phyloP scores from a whole-genome alignment of 53 echinoderm and acorn worm species.

The Paelopatides confundens region DNA sequence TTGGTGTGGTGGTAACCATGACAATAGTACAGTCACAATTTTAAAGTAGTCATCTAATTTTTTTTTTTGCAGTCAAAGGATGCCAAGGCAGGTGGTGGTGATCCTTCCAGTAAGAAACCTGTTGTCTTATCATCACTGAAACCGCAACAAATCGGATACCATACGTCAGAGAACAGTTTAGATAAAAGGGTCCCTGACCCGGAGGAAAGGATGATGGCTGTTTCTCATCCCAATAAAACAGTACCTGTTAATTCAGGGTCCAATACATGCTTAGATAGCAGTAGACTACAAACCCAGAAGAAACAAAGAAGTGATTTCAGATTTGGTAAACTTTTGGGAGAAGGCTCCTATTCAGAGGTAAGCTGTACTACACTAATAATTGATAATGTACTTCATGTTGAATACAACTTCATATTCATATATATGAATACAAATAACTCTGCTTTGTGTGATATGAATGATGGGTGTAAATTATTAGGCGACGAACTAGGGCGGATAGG shows the following conservation, averaged over 20 bases:
- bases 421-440: no score
- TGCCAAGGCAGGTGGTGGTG: slow-evolving; percentile 21
- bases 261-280: slow-evolving; percentile 7
- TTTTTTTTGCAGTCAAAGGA: slow-evolving; percentile 22
- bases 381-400: no score
- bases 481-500: no score
- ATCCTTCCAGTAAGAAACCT: slow-evolving; percentile 25
- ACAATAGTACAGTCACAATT: no score
- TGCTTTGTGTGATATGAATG: no score
- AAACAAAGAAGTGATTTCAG: slow-evolving; percentile 86
- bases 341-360: slow-evolving; percentile 99
- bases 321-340: slow-evolving; percentile 94
- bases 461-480: no score
- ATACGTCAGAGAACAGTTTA: not conserved
- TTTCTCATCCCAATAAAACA: not conserved
- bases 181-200: slow-evolving; percentile 22
- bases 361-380: no score
- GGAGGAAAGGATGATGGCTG: slow-evolving; percentile 22
- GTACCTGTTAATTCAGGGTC: slow-evolving; percentile 7
- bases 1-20: no score
- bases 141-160: not conserved
- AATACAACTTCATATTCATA: no score
- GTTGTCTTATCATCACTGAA: slow-evolving; percentile 6
- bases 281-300: slow-evolving; percentile 54
- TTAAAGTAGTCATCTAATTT: no score